Base-by-base conservation (phyloP, 2,113 vertebrate genomes). In the Plotosus lineatus region DNA sequence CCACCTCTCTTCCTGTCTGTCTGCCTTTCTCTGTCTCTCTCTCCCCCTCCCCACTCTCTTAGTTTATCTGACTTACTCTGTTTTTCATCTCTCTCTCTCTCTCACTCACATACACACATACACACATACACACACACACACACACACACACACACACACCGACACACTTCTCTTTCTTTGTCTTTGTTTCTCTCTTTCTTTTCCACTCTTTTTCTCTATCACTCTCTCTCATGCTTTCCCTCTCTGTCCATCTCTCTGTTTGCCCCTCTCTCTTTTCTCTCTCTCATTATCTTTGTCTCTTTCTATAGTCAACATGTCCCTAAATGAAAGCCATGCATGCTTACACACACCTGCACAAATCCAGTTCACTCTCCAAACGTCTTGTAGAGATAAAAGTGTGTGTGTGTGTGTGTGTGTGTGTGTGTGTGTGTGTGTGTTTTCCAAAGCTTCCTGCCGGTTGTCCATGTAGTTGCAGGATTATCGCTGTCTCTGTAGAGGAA, bases 21-120 rank as follows among this genome's bases (percentile, higher is more conserved):
- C 86, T 38, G 9, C 89, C 87, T 88, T 83, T 78, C 83, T 80
- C 28, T 78, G 56, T 53, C 9, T 69, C 85, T 89, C 84, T 87
- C 88, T 86, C 88, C 21, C 17, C n/a, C n/a, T n/a, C n/a, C n/a
- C n/a, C n/a, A n/a, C n/a, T n/a, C n/a, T n/a, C n/a, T n/a, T n/a
- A n/a, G n/a, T n/a, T n/a, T n/a, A n/a, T n/a, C n/a, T n/a, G n/a
- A n/a, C n/a, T n/a, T n/a, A n/a, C n/a, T n/a, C n/a, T n/a, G n/a
- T n/a, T n/a, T n/a, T n/a, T n/a, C n/a, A n/a, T n/a, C n/a, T n/a
- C n/a, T n/a, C n/a, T n/a, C n/a, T n/a, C n/a, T n/a, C n/a, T n/a
- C n/a, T n/a, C n/a, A n/a, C n/a, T n/a, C n/a, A n/a, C n/a, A n/a
- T n/a, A n/a, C n/a, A n/a, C n/a, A n/a, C n/a, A n/a, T n/a, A n/a